phyloP scores from a whole-genome alignment of 1,140 invertebrate genomes.

The Zaprionus africanus region DNA sequence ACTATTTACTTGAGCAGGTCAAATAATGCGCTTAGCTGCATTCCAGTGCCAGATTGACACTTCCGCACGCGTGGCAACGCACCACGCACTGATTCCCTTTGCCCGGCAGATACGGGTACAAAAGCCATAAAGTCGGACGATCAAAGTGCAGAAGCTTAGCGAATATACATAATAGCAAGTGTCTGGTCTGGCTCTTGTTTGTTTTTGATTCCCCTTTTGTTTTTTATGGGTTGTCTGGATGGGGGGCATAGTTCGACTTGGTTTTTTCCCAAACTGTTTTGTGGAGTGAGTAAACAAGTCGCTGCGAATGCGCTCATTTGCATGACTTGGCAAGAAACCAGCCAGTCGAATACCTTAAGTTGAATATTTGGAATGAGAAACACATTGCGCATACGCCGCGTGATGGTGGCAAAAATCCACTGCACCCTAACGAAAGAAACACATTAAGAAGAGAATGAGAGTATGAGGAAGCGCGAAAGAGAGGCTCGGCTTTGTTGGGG shows the following conservation, averaged over 20 bases:
- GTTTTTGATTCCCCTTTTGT: background rate
- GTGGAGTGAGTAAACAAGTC: constrained; percentile 27
- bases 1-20: constrained; percentile 15
- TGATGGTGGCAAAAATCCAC: constrained; percentile 5
- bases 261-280: constrained; percentile 14
- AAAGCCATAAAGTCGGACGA: constrained; percentile 6
- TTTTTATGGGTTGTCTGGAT: background rate
- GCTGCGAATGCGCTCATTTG: constrained; percentile 63
- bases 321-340: constrained; percentile 67
- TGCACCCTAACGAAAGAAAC: background rate
- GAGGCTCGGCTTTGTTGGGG: constrained; percentile 43
- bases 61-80: constrained; percentile 56
- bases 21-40: constrained; percentile 10
- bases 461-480: constrained; percentile 22
- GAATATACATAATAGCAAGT: constrained; percentile 15
- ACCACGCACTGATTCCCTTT: background rate
- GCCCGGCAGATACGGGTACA: background rate
- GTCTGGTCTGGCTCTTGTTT: constrained; percentile 19
- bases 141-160: constrained; percentile 39
- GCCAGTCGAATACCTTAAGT: constrained; percentile 44
- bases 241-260: constrained; percentile 7
- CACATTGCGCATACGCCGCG: constrained; percentile 34
- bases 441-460: background rate
- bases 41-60: constrained; percentile 24
- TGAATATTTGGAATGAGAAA: constrained; percentile 48